Conservation (phyloP, 2,888 invertebrate species). For the Pseudococcus viburni region DNA sequence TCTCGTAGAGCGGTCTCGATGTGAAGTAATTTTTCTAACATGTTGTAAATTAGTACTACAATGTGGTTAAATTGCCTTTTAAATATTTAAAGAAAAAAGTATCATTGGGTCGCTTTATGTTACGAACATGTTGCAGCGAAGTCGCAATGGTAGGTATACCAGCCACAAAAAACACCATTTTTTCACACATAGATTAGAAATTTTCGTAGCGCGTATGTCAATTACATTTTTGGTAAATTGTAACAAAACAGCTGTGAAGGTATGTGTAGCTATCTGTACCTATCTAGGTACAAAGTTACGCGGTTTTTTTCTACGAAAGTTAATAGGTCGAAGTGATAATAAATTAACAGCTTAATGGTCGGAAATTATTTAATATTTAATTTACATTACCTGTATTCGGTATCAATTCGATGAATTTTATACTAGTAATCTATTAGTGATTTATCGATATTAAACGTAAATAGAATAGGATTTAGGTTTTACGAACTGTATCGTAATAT, state of each 20-base stretch:
- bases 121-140: background rate
- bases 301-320: conserved; percentile 1
- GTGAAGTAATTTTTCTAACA: conserved; percentile 28
- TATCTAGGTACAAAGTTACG: background rate
- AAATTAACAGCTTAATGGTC: conserved; percentile 38
- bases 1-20: conserved; percentile 13
- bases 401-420: background rate
- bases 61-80: conserved; percentile 2
- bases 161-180: background rate
- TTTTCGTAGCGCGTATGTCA: background rate
- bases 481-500: background rate
- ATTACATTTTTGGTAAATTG: conserved; percentile 11
- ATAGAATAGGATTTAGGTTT: background rate
- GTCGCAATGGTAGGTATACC: too few species aligned
- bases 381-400: conserved; percentile 44
- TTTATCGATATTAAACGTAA: conserved; percentile 39
- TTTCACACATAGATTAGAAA: background rate
- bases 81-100: conserved; percentile 5
- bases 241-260: background rate
- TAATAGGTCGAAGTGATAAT: conserved; percentile 49
- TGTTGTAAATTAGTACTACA: conserved; percentile 34
- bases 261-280: background rate
- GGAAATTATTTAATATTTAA: conserved; percentile 53
- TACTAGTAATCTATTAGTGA: conserved; percentile 21
- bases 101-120: background rate